Evolutionary conservation across 2,113 vertebrate genomes (phyloP), one percentile per base, ranked within the genome.

Genomic region (Microcebus tavaratra): DNA sequence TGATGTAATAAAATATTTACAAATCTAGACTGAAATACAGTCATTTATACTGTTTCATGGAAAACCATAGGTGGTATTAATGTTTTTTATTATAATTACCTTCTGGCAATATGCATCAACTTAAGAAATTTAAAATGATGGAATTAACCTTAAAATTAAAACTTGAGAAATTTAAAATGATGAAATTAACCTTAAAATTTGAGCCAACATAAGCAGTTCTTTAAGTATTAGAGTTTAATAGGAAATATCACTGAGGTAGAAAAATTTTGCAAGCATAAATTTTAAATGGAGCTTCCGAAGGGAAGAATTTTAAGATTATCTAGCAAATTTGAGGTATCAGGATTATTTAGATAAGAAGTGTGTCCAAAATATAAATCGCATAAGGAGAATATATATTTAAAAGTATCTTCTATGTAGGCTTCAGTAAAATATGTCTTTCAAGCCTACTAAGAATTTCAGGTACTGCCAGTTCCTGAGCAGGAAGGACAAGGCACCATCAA

Each of bases 91-190:
- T 31, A 63, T 61, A 76, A 84, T 88, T 72, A 92, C 6, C 11
- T 48, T 70, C 55, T 92, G 55, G 94, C 59, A 88, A 88, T 39
- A 31, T 61, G 18, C 8, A 94, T 78, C 57, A 79, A 95, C 94
- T 73, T 3, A 94, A 80, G 70, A 39, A 53, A 97, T 61, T 61
- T 36, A 93, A 90, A 94, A 89, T 59, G 18, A 96, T 63, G 18
- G 31, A 63, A 65, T 50, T 93, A 72, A 61, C 27, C n/a, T 85
- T 89, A 21, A 61, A 68, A 29, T n/a, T 45, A 45, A 63, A 79
- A 95, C 94, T 73, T 3, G 92, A 80, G 70, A 39, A 53, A 97
- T 61, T 61, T 36, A 93, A 90, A 94, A 89, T 59, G 15, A 96
- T 63, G 18, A 25, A 63, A 65, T 50, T 93, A 72, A 61, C 27